Base-by-base conservation (phyloP, 2,797 vertebrate genomes). In the Megaceryle alcyon region DNA sequence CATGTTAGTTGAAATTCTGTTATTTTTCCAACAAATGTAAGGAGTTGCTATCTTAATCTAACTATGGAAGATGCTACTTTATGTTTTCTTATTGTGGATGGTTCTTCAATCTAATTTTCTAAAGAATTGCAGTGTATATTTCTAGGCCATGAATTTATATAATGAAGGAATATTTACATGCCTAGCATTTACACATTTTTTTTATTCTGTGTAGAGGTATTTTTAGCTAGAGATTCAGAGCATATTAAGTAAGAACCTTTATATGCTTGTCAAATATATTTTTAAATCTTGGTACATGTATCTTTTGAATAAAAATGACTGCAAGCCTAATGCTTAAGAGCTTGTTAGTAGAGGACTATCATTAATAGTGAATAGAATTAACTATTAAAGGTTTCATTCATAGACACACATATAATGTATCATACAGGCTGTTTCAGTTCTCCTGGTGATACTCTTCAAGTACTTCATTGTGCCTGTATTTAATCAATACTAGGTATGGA, bases 381-480 rank as follows among this genome's bases (percentile, higher is more conserved):
- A 15, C 23, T 59, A 39, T 25, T 92, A 57, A 35, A 51, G 29
- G 4, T 71, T 75, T 84, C 17, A 46, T 63, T 91, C 95, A 44
- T 95, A 98, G 98, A 97, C 95, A 96, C 90, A 95, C 96, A 86
- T 96, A 96, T 95, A 63, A 48, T 20, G 3, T n/a, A 37, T 28
- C 16, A 33, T 70, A 37, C 85, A 95, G 89, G 76, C 92, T 94
- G 82, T 86, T 85, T 96, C 84, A 92, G 91, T 96, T 44, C 51
- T 88, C 17, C 94, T 97, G 83, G 89, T 98, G 96, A 82, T 64
- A 82, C 65, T 98, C 60, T 92, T 97, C 69, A 97, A 97, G 88
- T 95, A 53, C 94, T 82, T 86, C 72, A 86, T 97, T 96, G 31
- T 96, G 97, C 92, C 97, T 99, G 89, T 97, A 97, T 77, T 91